phyloP scores from a whole-genome alignment of 2,888 invertebrate genomes.

The Clivina fossor region DNA sequence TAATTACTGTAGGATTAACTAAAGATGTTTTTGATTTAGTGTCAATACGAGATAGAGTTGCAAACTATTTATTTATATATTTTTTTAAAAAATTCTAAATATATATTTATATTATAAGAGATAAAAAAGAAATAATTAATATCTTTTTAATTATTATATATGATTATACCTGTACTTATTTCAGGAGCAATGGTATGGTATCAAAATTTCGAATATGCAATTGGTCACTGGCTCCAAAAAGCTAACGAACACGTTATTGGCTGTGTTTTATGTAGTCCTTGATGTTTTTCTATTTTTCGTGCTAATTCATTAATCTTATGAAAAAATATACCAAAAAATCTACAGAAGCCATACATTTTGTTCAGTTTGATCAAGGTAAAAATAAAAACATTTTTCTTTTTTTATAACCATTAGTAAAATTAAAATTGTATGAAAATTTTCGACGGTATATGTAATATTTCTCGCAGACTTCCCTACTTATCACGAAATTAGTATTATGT shows the following conservation, averaged over 20 bases:
- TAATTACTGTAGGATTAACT: background rate
- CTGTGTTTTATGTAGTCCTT: constrained; percentile 98
- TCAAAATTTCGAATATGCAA: constrained; percentile 98
- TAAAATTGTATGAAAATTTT: too few relatives aligned
- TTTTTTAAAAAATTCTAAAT: too few relatives aligned
- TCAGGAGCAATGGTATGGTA: constrained; percentile 98
- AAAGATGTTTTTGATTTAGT: too few relatives aligned
- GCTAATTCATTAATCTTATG: constrained; percentile 96
- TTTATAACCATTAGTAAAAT: too few relatives aligned
- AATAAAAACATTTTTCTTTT: too few relatives aligned
- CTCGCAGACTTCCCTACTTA: too few relatives aligned
- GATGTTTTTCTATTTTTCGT: constrained; percentile 95
- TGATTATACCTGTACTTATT: constrained; percentile 37
- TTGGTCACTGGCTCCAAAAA: constrained; percentile 99
- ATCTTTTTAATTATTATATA: background rate
- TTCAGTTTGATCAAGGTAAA: constrained; percentile 99
- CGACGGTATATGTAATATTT: too few relatives aligned
- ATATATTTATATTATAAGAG: too few relatives aligned
- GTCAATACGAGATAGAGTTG: too few relatives aligned
- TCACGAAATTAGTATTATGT: too few relatives aligned
- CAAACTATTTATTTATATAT: too few relatives aligned
- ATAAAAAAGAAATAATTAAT: too few relatives aligned
- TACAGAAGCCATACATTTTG: constrained; percentile 93
- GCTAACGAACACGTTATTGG: constrained; percentile 99
- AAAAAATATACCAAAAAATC: constrained; percentile 89